Base-by-base conservation (phyloP, 2,113 vertebrate species). In the Galemys pyrenaicus region DNA sequence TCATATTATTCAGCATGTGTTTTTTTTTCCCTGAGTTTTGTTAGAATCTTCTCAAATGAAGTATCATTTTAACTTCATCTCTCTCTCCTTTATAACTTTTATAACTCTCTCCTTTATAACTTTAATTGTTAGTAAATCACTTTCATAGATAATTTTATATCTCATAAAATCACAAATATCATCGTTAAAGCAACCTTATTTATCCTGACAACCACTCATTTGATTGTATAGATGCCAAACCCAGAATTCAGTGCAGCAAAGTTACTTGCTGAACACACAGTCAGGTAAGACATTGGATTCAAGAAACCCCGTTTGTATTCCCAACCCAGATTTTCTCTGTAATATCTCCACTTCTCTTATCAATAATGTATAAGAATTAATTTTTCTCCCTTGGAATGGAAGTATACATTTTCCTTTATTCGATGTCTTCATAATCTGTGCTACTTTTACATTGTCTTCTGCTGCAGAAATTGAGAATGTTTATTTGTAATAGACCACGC, bases 121-220 rank as follows among this genome's bases (percentile, higher is more conserved):
- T 93, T 86, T 84, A n/a, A 67, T 79, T 94, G 81, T 37, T 79
- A 41, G 20, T 82, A 58, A 56, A 91, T 11, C 11, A 49, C 20
- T 39, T 95, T 51, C 37, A 44, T 71, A 77, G 67, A 30, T 70
- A 77, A 78, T 80, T 83, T 91, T 65, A 26, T 35, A 62, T 87
- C n/a, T 64, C 75, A 84, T 54, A 83, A 83, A 87, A 73, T 73
- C 84, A 60, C 10, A 86, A 82, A n/a, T 84, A 64, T 73, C 77
- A 60, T 8, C 87, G 87, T 62, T 92, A 44, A 65, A 68, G 46
- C 26, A 6, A 39, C 13, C 11, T 51, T 81, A 71, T 64, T 64
- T 51, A 84, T 37, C 35, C 39, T 62, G 41, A 60, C 75, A 87
- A 67, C 54, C 41, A 68, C 35, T 46, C 41, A 41, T 85, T 77